Evolutionary conservation across 1,140 invertebrate species (phyloP).

Genomic region (Brevipalpus yothersi): DNA sequence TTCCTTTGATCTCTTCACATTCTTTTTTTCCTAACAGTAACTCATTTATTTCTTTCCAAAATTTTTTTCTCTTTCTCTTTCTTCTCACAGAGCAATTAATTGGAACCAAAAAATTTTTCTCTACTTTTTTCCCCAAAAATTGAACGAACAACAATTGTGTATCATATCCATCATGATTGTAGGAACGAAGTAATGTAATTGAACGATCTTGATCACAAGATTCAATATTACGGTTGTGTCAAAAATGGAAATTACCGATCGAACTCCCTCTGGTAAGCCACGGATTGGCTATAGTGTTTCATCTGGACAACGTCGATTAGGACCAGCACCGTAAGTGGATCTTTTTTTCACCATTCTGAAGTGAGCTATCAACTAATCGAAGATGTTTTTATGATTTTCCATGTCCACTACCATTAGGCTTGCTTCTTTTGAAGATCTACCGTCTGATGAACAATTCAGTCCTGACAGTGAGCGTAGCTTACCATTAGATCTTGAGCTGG

Average conservation of each 20-base stretch:
- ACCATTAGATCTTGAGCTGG: neutral
- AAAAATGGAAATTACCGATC: neutral
- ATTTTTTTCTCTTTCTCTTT: too few relatives aligned
- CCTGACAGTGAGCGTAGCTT: neutral
- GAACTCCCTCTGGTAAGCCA: neutral
- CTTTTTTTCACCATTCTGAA: too few relatives aligned
- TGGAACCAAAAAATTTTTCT: too few relatives aligned
- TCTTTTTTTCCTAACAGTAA: too few relatives aligned
- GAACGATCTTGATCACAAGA: too few relatives aligned
- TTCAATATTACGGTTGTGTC: neutral
- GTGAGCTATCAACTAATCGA: constrained; percentile 20
- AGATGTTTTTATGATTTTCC: constrained; percentile 33
- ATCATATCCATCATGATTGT: too few relatives aligned
- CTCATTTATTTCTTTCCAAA: too few relatives aligned
- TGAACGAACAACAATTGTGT: too few relatives aligned
- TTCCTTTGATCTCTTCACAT: too few relatives aligned
- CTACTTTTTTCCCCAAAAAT: too few relatives aligned
- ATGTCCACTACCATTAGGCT: constrained; percentile 8
- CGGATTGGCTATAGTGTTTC: neutral
- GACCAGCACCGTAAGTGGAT: constrained; percentile 14
- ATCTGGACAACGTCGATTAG: neutral
- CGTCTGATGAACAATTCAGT: constrained; percentile 5
- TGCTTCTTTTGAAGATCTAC: constrained; percentile 63
- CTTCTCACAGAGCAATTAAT: too few relatives aligned
- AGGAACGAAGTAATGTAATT: too few relatives aligned